Base-by-base conservation (phyloP, 2,888 invertebrate genomes). In the Merodon equestris region DNA sequence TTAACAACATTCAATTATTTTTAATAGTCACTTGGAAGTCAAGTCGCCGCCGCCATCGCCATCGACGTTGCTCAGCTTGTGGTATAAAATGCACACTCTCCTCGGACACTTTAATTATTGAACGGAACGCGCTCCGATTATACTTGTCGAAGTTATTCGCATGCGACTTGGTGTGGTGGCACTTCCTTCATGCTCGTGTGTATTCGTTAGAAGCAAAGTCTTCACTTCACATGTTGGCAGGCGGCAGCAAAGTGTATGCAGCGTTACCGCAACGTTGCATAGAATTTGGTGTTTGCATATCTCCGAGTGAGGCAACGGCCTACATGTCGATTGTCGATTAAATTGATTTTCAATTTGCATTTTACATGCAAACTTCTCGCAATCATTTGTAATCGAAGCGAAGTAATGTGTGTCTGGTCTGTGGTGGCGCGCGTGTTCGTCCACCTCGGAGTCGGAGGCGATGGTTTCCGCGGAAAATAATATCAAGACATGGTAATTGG, bases 1-100 rank as follows among this genome's bases (percentile, higher is more conserved):
- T 81, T 81, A 81, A 81, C 81, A 81, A 81, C 76, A 76, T 81
- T 81, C 81, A 81, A 81, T 81, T 81, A 81, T 75, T 81, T 81
- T 81, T 81, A 81, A 81, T 81, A 81, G 81, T 81, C 81, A 71
- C 70, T 81, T 75, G 47, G 74, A 66, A 81, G 74, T 68, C 74
- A 57, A 74, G 75, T 81, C 75, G n/a, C 10, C 27, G 27, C 27
- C 27, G 27, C 27, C 27, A 27, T 27, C 27, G 27, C 27, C 7
- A 2, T 27, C 7, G 27, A 2, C 7, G 75, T 70, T 75, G 81
- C 70, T 53, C 74, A 48, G 60, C 74, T 81, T 75, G 75, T 81
- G 27, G 2, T 27, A 27, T 27, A 27, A 70, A 75, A 75, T 71
- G 75, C 70, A 27, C 27, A 27, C 27, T 64, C 75, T 74, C 70